Conservation (phyloP, 2,113 vertebrate genomes). For the Pantherophis guttatus region DNA sequence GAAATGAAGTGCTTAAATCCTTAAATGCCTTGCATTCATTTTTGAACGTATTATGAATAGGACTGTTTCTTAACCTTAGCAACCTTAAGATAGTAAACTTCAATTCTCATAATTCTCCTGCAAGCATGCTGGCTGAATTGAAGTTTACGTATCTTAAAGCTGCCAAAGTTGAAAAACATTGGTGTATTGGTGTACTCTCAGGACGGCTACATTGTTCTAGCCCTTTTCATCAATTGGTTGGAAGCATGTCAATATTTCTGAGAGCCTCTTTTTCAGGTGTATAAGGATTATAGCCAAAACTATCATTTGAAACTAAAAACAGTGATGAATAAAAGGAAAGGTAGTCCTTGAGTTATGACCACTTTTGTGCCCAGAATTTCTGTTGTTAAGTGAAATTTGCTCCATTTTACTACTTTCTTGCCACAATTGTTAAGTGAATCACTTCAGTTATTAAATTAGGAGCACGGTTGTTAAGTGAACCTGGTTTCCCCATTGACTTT, state of each 20-base stretch:
- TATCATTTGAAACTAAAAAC: neutral
- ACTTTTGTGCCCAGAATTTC: neutral
- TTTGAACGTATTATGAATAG: slow-evolving; percentile 42
- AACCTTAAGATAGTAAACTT: neutral
- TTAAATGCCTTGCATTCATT: slow-evolving; percentile 68
- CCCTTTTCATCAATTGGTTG: neutral
- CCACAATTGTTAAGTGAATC: neutral
- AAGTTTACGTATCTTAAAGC: neutral
- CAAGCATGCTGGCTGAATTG: neutral
- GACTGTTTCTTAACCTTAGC: neutral
- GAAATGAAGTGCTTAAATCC: slow-evolving; percentile 71
- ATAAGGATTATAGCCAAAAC: neutral
- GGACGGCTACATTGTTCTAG: neutral
- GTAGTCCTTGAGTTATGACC: neutral
- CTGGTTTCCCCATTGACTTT: too few species aligned
- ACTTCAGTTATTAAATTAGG: neutral
- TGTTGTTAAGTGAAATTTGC: neutral
- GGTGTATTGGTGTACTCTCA: neutral
- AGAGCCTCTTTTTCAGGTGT: neutral
- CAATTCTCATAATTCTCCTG: neutral
- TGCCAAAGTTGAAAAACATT: neutral
- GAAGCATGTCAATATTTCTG: neutral
- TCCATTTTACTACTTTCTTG: neutral
- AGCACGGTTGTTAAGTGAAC: neutral
- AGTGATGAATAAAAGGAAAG: neutral